Base-by-base conservation (phyloP, 2,797 vertebrate genomes). In the Pseudopleuronectes americanus region DNA sequence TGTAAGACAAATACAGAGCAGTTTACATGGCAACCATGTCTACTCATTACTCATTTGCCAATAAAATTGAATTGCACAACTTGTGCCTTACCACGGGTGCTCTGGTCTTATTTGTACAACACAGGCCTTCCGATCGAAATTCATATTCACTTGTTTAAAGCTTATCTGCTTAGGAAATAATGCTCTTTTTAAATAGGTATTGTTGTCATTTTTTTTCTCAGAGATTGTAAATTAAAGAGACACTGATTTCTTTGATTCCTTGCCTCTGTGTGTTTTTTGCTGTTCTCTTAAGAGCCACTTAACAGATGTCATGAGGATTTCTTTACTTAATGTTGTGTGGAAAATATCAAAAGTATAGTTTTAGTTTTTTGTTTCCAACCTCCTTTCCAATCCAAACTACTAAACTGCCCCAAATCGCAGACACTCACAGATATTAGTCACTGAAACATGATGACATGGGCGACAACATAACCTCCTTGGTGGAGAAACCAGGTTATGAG, bases 221-320 rank as follows among this genome's bases (percentile, higher is more conserved):
- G 70, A 82, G 76, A 76, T 65, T 89, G 77, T 92, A 91, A 92
- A 94, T 94, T 91, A 93, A 93, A 92, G 61, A 87, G 55, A 85
- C 54, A 83, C 68, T 79, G 82, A 80, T 81, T 56, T 81, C 84
- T 77, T 81, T 83, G 47, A 70, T 47, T 0, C 43, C 65, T 62
- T 8, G 19, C 10, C 10, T 58, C 9, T 3, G 26, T 65, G 56
- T 48, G 61, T 79, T n/a, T 84, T 81, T 82, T 72, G 10, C 64
- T 64, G 5, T 57, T 59, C 5, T 33, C 26, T n/a, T 33, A 33
- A 38, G 36, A 23, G n/a, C 12, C 13, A 16, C 45, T n/a, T 41
- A 5, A 41, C 13, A 13, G 31, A 33, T 9, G 31, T 33, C 3
- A 3, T 33, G 31, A 9, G 3, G 8, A 9, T 33, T 33, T 33